Evolutionary conservation across 2,797 vertebrate genomes (phyloP).

Genomic region (Sparidentex hasta): DNA sequence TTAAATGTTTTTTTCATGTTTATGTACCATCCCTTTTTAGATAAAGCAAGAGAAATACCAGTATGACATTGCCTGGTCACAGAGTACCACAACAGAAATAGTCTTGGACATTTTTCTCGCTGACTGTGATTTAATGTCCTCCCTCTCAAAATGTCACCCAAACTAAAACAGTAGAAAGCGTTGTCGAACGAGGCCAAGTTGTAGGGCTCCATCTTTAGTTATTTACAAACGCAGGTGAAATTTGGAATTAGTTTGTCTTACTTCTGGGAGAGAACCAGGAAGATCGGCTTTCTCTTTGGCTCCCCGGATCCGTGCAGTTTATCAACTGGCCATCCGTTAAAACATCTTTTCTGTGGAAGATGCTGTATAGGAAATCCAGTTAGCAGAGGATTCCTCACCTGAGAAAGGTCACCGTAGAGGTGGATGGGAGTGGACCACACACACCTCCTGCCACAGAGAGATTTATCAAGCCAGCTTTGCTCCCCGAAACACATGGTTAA

Average conservation of each 20-base stretch:
- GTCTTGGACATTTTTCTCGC: background rate
- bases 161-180: background rate
- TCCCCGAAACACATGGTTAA: conserved; percentile 87
- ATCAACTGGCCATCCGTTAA: conserved; percentile 26
- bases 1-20: background rate
- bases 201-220: background rate
- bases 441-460: conserved; percentile 79
- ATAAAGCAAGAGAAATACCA: conserved; percentile 2
- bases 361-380: conserved; percentile 17
- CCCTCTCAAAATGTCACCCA: background rate
- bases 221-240: conserved; percentile 2
- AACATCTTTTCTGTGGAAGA: conserved; percentile 16
- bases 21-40: background rate
- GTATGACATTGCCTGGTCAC: background rate
- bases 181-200: background rate
- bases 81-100: background rate
- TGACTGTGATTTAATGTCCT: background rate
- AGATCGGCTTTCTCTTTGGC: background rate
- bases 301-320: background rate
- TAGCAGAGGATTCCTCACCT: conserved; percentile 36
- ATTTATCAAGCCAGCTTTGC: conserved; percentile 83
- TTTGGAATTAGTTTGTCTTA: conserved; percentile 14
- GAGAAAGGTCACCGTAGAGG: conserved; percentile 80
- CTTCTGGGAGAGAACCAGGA: background rate
- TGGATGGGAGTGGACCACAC: conserved; percentile 81